Evolutionary conservation across 2,888 invertebrate genomes (phyloP).

Genomic region (Itoplectis maculator): DNA sequence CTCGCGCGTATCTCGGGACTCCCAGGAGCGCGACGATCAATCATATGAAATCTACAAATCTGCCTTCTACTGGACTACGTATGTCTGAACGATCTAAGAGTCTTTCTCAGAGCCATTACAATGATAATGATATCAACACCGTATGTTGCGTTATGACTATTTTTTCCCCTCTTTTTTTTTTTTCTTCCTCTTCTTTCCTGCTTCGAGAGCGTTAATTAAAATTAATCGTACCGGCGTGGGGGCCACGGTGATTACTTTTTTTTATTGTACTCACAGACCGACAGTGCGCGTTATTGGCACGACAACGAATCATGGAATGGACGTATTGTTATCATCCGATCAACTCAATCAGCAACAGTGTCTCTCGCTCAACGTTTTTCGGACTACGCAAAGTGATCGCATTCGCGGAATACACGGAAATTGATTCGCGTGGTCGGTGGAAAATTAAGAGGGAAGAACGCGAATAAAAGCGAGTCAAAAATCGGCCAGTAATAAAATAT

Average conservation of each 20-base stretch:
- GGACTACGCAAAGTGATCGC: slow-evolving; percentile 48
- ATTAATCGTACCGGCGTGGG: slow-evolving; percentile 43
- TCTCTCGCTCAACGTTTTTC: slow-evolving; percentile 15
- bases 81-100: slow-evolving; percentile 16
- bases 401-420: slow-evolving; percentile 38
- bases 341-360: slow-evolving; percentile 39
- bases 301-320: slow-evolving; percentile 65
- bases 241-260: slow-evolving; percentile 33
- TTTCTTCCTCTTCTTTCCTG: neutral
- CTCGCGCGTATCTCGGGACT: neutral
- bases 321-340: slow-evolving; percentile 46
- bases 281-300: slow-evolving; percentile 48
- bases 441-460: slow-evolving; percentile 17
- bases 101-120: slow-evolving; percentile 34
- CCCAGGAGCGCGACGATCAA: slow-evolving; percentile 38
- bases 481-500: slow-evolving; percentile 50
- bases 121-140: slow-evolving; percentile 37
- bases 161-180: neutral
- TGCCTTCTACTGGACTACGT: slow-evolving; percentile 47
- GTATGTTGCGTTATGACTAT: slow-evolving; percentile 40
- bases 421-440: slow-evolving; percentile 34
- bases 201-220: slow-evolving; percentile 24
- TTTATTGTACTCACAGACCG: slow-evolving; percentile 57
- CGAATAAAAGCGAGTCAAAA: neutral
- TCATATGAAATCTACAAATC: slow-evolving; percentile 56